phyloP scores from a whole-genome alignment of 2,113 vertebrate species.

The Procavia capensis region DNA sequence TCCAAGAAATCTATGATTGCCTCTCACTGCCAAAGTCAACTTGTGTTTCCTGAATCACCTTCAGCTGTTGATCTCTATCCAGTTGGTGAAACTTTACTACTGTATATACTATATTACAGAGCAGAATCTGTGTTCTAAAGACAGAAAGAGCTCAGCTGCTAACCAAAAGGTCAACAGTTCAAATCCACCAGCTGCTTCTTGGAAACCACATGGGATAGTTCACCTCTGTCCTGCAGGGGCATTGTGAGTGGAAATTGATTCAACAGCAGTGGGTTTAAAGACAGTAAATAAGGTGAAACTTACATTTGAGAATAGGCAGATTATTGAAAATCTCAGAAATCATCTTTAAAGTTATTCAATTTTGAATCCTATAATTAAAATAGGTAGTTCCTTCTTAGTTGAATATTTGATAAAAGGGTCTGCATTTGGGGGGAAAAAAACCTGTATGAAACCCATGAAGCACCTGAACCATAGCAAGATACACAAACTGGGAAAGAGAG shows the following conservation, averaged over 20 bases:
- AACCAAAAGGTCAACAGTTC: too few species aligned
- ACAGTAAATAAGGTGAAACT: background rate
- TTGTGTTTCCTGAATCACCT: background rate
- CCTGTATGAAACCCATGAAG: background rate
- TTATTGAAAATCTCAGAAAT: background rate
- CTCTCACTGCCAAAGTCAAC: background rate
- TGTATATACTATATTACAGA: background rate
- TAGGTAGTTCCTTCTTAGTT: background rate
- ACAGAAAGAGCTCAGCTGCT: background rate
- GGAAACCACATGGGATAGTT: too few species aligned
- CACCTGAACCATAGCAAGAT: background rate
- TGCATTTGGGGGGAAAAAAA: background rate
- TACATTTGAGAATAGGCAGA: background rate
- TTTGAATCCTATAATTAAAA: background rate
- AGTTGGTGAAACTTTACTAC: background rate
- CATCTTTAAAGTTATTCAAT: background rate
- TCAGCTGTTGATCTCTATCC: background rate
- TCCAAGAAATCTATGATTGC: background rate
- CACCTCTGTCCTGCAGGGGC: too few species aligned
- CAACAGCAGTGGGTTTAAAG: background rate
- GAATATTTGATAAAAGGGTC: background rate
- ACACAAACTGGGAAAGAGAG: rapidly evolving
- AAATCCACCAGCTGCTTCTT: too few species aligned
- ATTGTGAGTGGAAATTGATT: too few species aligned
- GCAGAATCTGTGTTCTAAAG: background rate